Conservation (phyloP, 2,888 invertebrate genomes). For the Euclidia mi region DNA sequence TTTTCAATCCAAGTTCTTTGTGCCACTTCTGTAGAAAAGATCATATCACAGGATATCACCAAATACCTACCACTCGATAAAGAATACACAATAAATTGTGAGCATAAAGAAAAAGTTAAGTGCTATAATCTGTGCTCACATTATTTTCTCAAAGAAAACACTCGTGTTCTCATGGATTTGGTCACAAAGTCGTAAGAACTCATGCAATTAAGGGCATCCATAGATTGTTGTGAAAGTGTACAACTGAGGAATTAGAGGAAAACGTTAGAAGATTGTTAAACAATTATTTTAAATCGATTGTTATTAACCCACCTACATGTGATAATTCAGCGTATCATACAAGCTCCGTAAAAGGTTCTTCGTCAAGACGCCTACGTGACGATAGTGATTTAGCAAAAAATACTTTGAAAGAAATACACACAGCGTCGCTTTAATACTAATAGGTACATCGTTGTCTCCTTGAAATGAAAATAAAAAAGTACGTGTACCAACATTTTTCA, state of each 20-base stretch:
- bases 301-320: constrained; percentile 41
- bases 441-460: background rate
- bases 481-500: too few relatives aligned
- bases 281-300: constrained; percentile 34
- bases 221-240: constrained; percentile 45
- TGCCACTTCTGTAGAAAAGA: background rate
- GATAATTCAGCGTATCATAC: constrained; percentile 32
- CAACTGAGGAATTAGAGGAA: constrained; percentile 36
- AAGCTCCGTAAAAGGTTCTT: constrained; percentile 37
- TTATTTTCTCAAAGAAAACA: constrained; percentile 23
- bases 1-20: constrained; percentile 1
- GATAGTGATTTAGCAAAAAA: constrained; percentile 41
- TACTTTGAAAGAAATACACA: constrained; percentile 19
- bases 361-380: constrained; percentile 39
- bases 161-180: constrained; percentile 19
- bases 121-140: constrained; percentile 3
- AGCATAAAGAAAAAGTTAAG: background rate
- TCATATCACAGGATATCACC: constrained; percentile 7
- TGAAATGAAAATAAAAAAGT: constrained; percentile 22
- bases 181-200: constrained; percentile 28
- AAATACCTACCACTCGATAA: constrained; percentile 2
- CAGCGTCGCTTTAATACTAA: constrained; percentile 2
- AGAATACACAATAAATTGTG: background rate
- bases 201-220: constrained; percentile 44
- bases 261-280: constrained; percentile 35